Conservation (phyloP, 1,140 invertebrate species). For the Phocides pigmalion region DNA sequence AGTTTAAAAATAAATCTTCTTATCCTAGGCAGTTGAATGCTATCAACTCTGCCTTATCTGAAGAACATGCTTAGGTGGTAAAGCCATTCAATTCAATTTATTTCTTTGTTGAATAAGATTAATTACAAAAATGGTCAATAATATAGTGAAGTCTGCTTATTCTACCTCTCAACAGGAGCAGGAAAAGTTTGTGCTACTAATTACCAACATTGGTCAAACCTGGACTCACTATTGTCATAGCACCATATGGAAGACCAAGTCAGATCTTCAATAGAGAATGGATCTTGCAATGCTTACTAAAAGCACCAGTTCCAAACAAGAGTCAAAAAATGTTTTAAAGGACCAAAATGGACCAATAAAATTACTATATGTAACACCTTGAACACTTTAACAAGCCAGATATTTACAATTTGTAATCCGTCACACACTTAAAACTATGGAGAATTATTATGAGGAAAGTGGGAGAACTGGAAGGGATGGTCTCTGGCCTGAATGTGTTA, state of each 20-base stretch:
- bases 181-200: constrained; percentile 97
- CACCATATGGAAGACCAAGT: constrained; percentile 98
- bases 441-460: constrained; percentile 96
- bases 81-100: too few relatives aligned
- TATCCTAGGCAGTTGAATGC: constrained; percentile 90
- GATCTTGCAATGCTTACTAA: constrained; percentile 89
- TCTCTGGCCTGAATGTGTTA: constrained; percentile 89
- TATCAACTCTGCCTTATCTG: constrained; percentile 93
- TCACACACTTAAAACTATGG: constrained; percentile 94
- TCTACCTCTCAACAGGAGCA: constrained; percentile 95
- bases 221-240: constrained; percentile 95
- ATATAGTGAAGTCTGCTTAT: too few relatives aligned
- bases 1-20: constrained; percentile 88
- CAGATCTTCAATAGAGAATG: constrained; percentile 87
- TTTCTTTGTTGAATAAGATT: too few relatives aligned
- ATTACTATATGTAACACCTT: constrained; percentile 95
- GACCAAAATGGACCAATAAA: constrained; percentile 85
- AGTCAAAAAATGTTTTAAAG: constrained; percentile 85
- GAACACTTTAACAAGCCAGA: constrained; percentile 96
- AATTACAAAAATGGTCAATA: too few relatives aligned
- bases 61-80: constrained; percentile 92
- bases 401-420: constrained; percentile 96
- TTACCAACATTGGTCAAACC: constrained; percentile 92
- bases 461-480: constrained; percentile 94
- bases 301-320: constrained; percentile 86